Evolutionary conservation across 2,113 vertebrate genomes (phyloP), one percentile per base, ranked within the genome.

Genomic region (Labeo catla): DNA sequence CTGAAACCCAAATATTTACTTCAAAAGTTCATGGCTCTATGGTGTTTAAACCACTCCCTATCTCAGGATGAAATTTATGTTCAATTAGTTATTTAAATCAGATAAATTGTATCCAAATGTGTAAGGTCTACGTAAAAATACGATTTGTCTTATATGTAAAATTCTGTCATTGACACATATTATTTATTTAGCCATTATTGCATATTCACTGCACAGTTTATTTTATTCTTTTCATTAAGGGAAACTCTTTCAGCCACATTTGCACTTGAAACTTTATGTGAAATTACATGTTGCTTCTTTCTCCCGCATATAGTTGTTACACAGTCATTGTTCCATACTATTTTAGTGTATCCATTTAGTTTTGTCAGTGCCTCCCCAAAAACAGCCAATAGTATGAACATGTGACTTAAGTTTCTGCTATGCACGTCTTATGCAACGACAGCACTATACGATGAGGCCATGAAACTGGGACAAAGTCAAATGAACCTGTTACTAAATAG

Each of bases 61-160:
- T 93, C 95, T 96, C 95, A 95, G 95, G 95, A 95, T 95, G 89
- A 93, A 92, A 91, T 88, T 76, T 52, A 52, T 82, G 28, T 54
- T 36, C 57, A 47, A 63, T 91, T 84, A 73, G 68, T 73, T 73
- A 43, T 23, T 76, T 45, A 61, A 61, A 59, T 80, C 34, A 0
- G 15, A 36, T 39, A 12, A 52, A 16, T 34, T 36, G 52, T 63
- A 23, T 45, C 21, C 36, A 8, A 13, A 78, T 92, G 84, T 89
- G 86, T 88, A 88, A 85, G 90, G 88, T 92, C 92, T 93, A 90
- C 91, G 12, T 63, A 15, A 66, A 82, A n/a, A 13, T 7, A 66
- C 3, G 1, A 8, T 76, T 50, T 6, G 15, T 54, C 23, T 54
- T 68, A 6, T 54, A 13, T 77, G 86, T 66, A 8, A 83, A 47